These are phyloP conservation scores for Sanderia malayensis DNA, from an alignment of 30 jellyfish, hydroid and myxozoan genomes.

Conservation along the genomic window DNA sequence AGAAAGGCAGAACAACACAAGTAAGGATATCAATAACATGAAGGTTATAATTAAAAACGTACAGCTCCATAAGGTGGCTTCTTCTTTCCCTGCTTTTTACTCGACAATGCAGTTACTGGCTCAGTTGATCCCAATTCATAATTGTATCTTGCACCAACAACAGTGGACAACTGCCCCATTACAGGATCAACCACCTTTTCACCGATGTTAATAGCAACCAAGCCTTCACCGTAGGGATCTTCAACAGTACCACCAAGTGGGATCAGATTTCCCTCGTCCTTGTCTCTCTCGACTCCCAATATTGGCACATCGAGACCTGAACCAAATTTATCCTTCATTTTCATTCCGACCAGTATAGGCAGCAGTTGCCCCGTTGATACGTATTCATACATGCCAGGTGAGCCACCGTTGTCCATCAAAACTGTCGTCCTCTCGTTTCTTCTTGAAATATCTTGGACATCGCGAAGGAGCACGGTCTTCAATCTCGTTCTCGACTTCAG, in stretches of 20 bases:
- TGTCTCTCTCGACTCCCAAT: constrained; percentile 83
- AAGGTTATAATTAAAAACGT: constrained; percentile 17
- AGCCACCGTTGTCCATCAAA: constrained; percentile 83
- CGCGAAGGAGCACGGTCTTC: constrained; percentile 66
- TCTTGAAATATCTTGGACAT: constrained; percentile 61
- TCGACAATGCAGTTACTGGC: constrained; percentile 77
- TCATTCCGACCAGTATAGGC: constrained; percentile 88
- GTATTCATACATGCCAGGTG: constrained; percentile 96
- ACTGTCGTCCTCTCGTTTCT: constrained; percentile 64
- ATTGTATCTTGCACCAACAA: constrained; percentile 81
- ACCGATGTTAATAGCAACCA: constrained; percentile 82
- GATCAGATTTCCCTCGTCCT: constrained; percentile 66
- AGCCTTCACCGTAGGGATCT: constrained; percentile 91
- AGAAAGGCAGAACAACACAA: not conserved
- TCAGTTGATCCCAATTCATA: constrained; percentile 81
- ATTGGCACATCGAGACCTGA: constrained; percentile 95
- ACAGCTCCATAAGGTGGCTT: constrained; percentile 89
- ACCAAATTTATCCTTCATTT: constrained; percentile 94
- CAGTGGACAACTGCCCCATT: constrained; percentile 60
- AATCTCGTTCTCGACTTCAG: constrained; percentile 68
- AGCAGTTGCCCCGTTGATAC: constrained; percentile 85
- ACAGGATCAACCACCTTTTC: constrained; percentile 88
- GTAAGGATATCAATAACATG: not conserved
- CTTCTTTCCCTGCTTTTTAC: constrained; percentile 58
- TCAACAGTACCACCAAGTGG: constrained; percentile 98